Conservation (phyloP, 2,113 vertebrate genomes). For the Oreochromis tanganicae region DNA sequence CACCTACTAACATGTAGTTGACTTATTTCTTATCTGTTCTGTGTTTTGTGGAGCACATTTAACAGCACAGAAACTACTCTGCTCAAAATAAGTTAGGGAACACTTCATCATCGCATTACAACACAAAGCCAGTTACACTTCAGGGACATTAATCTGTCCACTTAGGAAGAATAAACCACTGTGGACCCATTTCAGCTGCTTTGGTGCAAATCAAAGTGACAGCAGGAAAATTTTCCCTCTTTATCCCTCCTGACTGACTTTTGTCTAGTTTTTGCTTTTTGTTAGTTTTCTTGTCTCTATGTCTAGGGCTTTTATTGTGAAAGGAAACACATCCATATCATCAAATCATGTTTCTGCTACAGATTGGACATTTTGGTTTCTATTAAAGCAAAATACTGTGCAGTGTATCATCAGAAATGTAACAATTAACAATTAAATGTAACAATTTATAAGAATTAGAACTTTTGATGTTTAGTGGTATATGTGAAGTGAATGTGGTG, state of each 20-base stretch:
- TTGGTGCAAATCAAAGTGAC: background rate
- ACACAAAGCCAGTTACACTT: background rate
- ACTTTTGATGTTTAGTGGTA: accelerated
- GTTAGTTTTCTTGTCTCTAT: background rate
- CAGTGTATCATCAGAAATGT: background rate
- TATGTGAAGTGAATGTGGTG: background rate
- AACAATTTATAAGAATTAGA: background rate
- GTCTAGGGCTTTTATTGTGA: background rate
- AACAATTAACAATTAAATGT: background rate
- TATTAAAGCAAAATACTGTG: background rate
- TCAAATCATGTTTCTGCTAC: accelerated
- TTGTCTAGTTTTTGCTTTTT: background rate
- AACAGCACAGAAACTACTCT: background rate
- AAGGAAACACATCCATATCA: background rate
- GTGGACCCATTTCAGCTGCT: background rate
- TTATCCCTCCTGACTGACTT: accelerated
- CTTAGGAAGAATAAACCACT: background rate
- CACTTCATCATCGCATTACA: background rate
- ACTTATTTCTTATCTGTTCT: background rate
- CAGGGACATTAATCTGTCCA: background rate
- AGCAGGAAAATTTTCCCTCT: background rate
- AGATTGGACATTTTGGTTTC: background rate
- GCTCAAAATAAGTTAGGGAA: background rate
- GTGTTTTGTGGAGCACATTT: background rate
- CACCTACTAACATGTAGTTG: background rate